phyloP scores from a whole-genome alignment of 2,888 invertebrate genomes.

The Tinea semifulvella region DNA sequence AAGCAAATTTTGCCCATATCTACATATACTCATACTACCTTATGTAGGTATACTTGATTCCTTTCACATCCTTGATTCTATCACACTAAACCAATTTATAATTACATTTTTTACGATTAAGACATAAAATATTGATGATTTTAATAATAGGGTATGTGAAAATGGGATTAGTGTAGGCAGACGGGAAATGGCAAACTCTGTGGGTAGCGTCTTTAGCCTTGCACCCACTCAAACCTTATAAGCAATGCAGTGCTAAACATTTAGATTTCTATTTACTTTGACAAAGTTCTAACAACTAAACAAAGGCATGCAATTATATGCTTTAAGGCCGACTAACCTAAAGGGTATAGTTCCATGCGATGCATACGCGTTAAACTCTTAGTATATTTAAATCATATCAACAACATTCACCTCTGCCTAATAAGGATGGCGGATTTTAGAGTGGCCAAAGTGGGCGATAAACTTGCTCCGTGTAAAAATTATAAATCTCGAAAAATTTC shows the following conservation, averaged over 20 bases:
- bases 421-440: constrained; percentile 64
- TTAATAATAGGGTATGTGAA: not conserved
- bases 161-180: constrained; percentile 37
- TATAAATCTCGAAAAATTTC: not conserved
- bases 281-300: constrained; percentile 8
- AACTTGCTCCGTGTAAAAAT: constrained; percentile 36
- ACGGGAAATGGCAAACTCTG: constrained; percentile 52
- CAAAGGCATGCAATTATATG: not conserved
- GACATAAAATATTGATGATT: not conserved
- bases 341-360: not conserved
- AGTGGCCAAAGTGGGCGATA: constrained; percentile 54
- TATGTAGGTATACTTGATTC: no score
- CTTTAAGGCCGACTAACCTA: not conserved
- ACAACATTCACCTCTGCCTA: constrained; percentile 66
- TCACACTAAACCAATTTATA: no score
- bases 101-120: no score
- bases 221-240: constrained; percentile 63
- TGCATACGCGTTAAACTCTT: not conserved
- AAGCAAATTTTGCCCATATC: no score
- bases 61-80: no score
- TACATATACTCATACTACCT: no score
- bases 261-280: constrained; percentile 6
- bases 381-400: not conserved
- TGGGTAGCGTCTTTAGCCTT: constrained; percentile 63
- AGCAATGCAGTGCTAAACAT: constrained; percentile 26